These are phyloP conservation scores for Drosophila borealis DNA, from an alignment of 2,888 invertebrate species.

Conservation along the genomic window DNA sequence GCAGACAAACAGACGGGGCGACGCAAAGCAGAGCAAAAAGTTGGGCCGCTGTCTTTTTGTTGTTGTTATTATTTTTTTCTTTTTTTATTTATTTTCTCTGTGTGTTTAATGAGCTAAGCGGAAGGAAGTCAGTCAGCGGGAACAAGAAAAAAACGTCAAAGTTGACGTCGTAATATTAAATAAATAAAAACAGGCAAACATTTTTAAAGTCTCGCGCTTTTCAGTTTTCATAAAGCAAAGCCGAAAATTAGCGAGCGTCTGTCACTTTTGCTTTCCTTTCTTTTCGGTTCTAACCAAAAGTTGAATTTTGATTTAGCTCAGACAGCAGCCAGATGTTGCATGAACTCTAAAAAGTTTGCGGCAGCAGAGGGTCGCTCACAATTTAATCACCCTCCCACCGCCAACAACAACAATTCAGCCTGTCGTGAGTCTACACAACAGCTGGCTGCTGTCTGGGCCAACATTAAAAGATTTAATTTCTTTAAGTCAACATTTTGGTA, in stretches of 20 bases:
- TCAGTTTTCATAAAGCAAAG: constrained; percentile 51
- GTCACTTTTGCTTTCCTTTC: constrained; percentile 67
- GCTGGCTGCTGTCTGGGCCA: constrained; percentile 28
- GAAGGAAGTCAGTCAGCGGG: constrained; percentile 79
- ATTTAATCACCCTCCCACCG: background rate
- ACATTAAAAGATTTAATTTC: constrained; percentile 63
- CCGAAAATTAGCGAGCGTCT: constrained; percentile 75
- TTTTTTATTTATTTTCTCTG: constrained; percentile 11
- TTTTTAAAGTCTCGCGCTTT: constrained; percentile 53
- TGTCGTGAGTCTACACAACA: constrained; percentile 8
- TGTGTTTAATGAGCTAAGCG: constrained; percentile 83
- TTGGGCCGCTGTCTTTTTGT: constrained; percentile 23
- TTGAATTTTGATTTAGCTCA: constrained; percentile 58
- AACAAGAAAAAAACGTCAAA: constrained; percentile 53
- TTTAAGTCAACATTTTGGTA: constrained; percentile 45
- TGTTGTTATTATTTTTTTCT: background rate
- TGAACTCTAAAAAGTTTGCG: constrained; percentile 26
- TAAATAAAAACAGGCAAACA: constrained; percentile 67
- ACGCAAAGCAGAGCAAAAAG: constrained; percentile 31
- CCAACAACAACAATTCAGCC: background rate
- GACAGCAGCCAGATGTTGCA: constrained; percentile 51
- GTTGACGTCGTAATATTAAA: constrained; percentile 69
- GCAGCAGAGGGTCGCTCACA: background rate
- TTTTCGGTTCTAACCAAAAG: constrained; percentile 32
- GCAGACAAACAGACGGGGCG: constrained; percentile 30